Base-by-base conservation (phyloP, 2,797 vertebrate species). In the Cirrhinus mrigala region DNA sequence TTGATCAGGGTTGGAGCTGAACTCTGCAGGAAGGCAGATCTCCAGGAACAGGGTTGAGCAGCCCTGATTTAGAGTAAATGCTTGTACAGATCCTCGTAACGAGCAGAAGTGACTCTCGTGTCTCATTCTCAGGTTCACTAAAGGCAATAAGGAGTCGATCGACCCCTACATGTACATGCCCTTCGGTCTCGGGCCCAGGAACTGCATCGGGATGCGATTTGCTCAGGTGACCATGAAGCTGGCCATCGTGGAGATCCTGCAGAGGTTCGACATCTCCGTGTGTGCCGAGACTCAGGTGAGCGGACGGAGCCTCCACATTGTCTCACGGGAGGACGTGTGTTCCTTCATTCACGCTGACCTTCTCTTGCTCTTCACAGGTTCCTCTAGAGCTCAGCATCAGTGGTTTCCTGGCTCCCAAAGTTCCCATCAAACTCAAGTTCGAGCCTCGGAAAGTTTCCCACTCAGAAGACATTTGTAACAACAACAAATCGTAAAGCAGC, bases 201-300 rank as follows among this genome's bases (percentile, higher is more conserved):
- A 97, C 91, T 96, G 96, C 90, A 94, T 97, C 40, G 96, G 96
- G 29, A 96, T 95, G 96, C 92, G 95, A n/a, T 96, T 97, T 88
- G 96, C 96, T 52, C 87, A 96, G 27, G 81, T 97, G 37, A 0
- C 90, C 0, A 14, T 97, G 86, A 97, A 96, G 89, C 90, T 96
- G 70, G 95, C 94, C 2, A 0, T 93, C 6, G 92, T 95, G 4
- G 48, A 93, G 86, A 91, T 96, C 64, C 84, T 97, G 66, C 95
- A 96, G 89, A 92, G 84, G 10, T 96, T 95, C 87, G 94, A 90
- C 1, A 93, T 97, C 88, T 83, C 90, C 74, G 87, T 94, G 80
- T 96, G 96, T 87, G 90, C 92, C 85, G 96, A 96, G 69, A 97
- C 95, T 0, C 90, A 89, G 91, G 97, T 97, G 90, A 96, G 94